phyloP scores from a whole-genome alignment of 2,888 invertebrate species.

The Hecatera dysodea region DNA sequence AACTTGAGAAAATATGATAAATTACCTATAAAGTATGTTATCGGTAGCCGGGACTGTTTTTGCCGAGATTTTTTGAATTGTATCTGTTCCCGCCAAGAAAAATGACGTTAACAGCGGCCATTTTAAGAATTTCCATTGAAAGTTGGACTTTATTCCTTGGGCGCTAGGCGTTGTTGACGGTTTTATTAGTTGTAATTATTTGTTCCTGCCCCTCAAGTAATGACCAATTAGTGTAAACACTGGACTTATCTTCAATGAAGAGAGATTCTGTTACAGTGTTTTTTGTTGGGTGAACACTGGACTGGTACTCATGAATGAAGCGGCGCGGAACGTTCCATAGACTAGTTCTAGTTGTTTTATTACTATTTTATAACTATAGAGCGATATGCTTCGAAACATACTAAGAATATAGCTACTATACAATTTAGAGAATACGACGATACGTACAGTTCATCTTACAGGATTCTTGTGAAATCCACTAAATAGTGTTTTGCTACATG shows the following conservation, averaged over 20 bases:
- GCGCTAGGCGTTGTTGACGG: conserved; percentile 24
- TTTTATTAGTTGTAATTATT: conserved; percentile 43
- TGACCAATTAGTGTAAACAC: conserved; percentile 82
- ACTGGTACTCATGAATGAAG: conserved; percentile 75
- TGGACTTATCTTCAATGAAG: conserved; percentile 78
- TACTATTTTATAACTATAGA: conserved; percentile 24
- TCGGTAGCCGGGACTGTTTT: conserved; percentile 73
- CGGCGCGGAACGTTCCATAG: conserved; percentile 65
- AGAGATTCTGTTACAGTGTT: conserved; percentile 71
- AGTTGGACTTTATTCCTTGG: conserved; percentile 57
- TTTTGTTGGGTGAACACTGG: conserved; percentile 68
- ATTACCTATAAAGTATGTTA: conserved; percentile 75
- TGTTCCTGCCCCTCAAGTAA: conserved; percentile 66
- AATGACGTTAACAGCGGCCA: conserved; percentile 18
- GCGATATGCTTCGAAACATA: conserved; percentile 26
- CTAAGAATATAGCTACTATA: background rate
- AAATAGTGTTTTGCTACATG: background rate
- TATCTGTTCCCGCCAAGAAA: conserved; percentile 56
- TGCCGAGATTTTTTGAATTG: conserved; percentile 78
- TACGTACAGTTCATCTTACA: background rate
- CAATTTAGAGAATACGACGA: conserved; percentile 8
- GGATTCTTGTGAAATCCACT: background rate
- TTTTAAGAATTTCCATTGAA: conserved; percentile 34
- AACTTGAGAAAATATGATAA: conserved; percentile 82
- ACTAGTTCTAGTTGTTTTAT: conserved; percentile 48